These are phyloP conservation scores for Sialis fuliginosa DNA, from an alignment of 2,888 invertebrate genomes.

Conservation along the genomic window DNA sequence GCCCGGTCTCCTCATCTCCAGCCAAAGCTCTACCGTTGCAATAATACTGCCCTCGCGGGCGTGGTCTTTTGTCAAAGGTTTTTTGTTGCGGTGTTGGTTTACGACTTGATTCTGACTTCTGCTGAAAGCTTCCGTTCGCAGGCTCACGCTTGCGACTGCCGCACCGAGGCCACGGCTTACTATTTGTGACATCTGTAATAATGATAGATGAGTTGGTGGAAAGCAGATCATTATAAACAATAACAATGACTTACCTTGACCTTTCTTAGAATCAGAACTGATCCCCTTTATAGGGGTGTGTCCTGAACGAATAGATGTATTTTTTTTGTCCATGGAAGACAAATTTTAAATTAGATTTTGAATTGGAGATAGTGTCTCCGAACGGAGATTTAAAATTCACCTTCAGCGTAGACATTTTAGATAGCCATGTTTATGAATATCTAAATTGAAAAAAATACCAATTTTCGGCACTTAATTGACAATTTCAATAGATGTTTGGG, in stretches of 20 bases:
- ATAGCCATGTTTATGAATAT: conserved; percentile 57
- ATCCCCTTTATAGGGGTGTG: conserved; percentile 51
- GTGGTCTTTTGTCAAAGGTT: conserved; percentile 52
- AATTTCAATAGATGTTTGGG: conserved; percentile 10
- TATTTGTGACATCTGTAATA: conserved; percentile 22
- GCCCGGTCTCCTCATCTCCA: conserved; percentile 57
- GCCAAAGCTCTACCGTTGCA: conserved; percentile 30
- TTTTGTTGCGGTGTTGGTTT: conserved; percentile 53
- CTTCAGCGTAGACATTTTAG: conserved; percentile 62
- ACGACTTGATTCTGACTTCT: conserved; percentile 44
- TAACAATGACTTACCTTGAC: conserved; percentile 33
- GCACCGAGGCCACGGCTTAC: conserved; percentile 42
- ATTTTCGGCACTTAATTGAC: not conserved
- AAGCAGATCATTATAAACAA: conserved; percentile 7
- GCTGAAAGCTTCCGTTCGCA: conserved; percentile 29
- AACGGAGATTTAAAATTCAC: conserved; percentile 50
- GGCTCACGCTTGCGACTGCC: conserved; percentile 45
- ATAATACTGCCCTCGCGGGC: conserved; percentile 42
- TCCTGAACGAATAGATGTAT: conserved; percentile 36
- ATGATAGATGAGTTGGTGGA: not conserved
- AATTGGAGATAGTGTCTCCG: conserved; percentile 47
- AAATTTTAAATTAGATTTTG: conserved; percentile 34
- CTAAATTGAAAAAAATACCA: conserved; percentile 34
- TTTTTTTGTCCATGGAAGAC: conserved; percentile 61
- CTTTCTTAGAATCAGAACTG: conserved; percentile 57